These are phyloP conservation scores for Clytia hemisphaerica DNA, from an alignment of 30 jellyfish, hydroid and myxozoan genomes.

Conservation along the genomic window DNA sequence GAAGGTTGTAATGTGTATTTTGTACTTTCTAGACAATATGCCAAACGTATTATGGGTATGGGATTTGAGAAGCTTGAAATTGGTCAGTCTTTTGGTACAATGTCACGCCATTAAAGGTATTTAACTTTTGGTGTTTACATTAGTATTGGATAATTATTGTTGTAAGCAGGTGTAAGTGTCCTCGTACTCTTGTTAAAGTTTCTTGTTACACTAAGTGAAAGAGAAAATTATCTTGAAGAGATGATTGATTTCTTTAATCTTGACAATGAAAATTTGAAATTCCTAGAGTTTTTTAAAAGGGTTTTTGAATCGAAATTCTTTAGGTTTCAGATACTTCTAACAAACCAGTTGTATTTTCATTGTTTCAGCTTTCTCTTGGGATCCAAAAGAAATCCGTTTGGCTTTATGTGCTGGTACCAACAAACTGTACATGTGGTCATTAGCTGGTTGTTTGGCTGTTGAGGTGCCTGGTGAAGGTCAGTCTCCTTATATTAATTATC, in stretches of 20 bases:
- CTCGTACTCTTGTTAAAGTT: too few species aligned
- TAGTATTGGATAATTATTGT: too few species aligned
- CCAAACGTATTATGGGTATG: constrained; percentile 95
- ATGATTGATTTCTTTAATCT: too few species aligned
- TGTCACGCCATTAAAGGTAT: constrained; percentile 67
- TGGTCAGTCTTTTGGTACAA: constrained; percentile 58
- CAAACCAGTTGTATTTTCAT: background rate
- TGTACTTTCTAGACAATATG: constrained; percentile 56
- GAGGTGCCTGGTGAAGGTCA: constrained; percentile 89
- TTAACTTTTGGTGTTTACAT: too few species aligned
- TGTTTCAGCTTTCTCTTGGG: constrained; percentile 84
- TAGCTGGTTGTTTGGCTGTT: constrained; percentile 91
- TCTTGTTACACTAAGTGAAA: too few species aligned
- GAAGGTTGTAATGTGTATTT: background rate
- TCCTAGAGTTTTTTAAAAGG: too few species aligned
- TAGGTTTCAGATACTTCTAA: too few species aligned
- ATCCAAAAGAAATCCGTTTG: constrained; percentile 76
- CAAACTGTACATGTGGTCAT: constrained; percentile 96
- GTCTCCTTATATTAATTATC: background rate
- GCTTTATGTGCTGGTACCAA: constrained; percentile 92
- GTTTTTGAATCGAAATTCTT: too few species aligned
- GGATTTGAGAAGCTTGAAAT: constrained; percentile 62
- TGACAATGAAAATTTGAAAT: too few species aligned
- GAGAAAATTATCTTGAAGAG: too few species aligned
- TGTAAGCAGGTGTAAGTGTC: too few species aligned